Conservation (phyloP, 2,113 vertebrate species). For the Perognathus longimembris region DNA sequence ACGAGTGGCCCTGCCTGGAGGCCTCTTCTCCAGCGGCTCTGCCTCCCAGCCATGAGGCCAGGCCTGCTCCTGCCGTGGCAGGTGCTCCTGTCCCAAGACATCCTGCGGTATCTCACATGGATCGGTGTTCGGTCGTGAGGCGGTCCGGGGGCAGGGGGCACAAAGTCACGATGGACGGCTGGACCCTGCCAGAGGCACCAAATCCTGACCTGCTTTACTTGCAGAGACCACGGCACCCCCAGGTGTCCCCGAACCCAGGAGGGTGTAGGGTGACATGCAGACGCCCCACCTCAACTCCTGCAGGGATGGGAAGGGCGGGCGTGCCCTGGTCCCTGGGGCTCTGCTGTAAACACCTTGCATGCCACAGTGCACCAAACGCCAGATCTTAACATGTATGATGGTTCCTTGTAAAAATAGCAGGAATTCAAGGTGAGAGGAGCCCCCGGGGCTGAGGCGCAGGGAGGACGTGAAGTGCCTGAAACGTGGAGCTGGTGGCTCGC, state of each 20-base stretch:
- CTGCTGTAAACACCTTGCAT: not conserved
- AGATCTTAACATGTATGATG: fast-evolving
- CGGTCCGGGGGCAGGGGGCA: fast-evolving
- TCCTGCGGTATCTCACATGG: fast-evolving
- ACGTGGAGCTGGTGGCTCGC: not conserved
- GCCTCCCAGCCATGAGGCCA: no score
- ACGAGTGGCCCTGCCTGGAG: fast-evolving
- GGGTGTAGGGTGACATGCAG: not conserved
- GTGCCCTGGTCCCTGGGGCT: no score
- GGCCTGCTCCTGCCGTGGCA: not conserved
- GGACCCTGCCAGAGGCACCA: fast-evolving
- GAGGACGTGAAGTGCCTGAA: not conserved
- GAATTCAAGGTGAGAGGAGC: not conserved
- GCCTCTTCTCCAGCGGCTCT: fast-evolving
- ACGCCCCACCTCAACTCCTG: not conserved
- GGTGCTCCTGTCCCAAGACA: not conserved
- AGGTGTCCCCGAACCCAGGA: fast-evolving
- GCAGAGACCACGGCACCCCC: not conserved
- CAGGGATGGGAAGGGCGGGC: fast-evolving
- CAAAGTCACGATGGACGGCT: fast-evolving
- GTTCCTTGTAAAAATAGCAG: not conserved
- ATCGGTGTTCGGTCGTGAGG: not conserved
- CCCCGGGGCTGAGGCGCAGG: not conserved
- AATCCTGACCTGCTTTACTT: not conserved
- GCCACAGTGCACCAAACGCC: not conserved